Conservation (phyloP, 2,888 invertebrate genomes). For the Capitulum mitella region DNA sequence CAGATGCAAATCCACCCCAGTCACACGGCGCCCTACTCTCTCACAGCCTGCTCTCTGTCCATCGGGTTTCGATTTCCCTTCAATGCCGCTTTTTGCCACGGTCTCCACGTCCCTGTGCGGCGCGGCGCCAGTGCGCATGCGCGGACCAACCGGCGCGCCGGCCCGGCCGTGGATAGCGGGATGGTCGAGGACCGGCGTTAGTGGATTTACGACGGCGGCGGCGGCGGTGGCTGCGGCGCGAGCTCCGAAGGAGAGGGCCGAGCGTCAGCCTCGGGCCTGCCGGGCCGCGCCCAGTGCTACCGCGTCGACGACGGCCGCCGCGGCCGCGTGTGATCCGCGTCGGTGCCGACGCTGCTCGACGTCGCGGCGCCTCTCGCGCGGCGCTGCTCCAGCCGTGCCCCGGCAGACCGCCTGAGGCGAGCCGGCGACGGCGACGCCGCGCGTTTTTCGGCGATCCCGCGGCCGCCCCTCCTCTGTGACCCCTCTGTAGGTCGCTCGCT, state of each 20-base stretch:
- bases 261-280: background rate
- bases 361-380: no score
- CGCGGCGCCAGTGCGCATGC: background rate
- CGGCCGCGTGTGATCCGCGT: no score
- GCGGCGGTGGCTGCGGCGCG: background rate
- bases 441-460: background rate
- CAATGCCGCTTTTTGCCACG: background rate
- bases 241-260: background rate
- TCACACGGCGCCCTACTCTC: no score
- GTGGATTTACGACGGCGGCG: constrained; percentile 4
- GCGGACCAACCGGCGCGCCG: background rate
- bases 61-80: background rate
- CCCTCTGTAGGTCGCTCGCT: background rate
- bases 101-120: background rate
- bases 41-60: no score
- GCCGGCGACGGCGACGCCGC: background rate
- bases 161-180: background rate
- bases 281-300: background rate
- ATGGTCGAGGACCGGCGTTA: background rate
- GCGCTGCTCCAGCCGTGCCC: no score
- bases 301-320: no score
- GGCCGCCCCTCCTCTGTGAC: no score
- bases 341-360: no score
- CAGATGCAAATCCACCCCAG: no score
- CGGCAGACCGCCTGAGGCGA: no score